These are phyloP conservation scores for Cotesia chilonis DNA, from an alignment of 1,140 invertebrate species.

Conservation along the genomic window DNA sequence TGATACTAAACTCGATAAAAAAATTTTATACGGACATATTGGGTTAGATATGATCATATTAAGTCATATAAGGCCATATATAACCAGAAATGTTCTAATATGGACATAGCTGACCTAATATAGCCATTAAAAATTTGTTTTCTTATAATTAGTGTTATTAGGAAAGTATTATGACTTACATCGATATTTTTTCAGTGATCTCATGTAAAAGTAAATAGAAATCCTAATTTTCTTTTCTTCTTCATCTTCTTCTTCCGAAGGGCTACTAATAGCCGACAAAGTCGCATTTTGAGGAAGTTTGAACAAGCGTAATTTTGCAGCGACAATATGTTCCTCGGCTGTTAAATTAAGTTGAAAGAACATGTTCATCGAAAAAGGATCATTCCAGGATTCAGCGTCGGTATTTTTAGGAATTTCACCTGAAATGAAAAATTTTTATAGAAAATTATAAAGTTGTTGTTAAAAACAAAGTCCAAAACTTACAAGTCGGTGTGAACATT, in stretches of 20 bases:
- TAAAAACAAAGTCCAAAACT: conserved; percentile 41
- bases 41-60: too few relatives aligned
- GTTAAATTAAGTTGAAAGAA: conserved; percentile 67
- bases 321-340: conserved; percentile 63
- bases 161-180: conserved; percentile 53
- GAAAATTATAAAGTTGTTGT: too few relatives aligned
- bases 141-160: too few relatives aligned
- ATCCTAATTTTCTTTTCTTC: conserved; percentile 71
- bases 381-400: conserved; percentile 67
- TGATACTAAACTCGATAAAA: too few relatives aligned
- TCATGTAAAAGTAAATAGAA: conserved; percentile 71
- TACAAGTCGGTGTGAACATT: conserved; percentile 61
- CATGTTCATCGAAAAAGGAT: conserved; percentile 68
- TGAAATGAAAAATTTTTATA: conserved; percentile 43
- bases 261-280: conserved; percentile 39
- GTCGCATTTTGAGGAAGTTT: conserved; percentile 63
- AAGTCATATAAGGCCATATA: too few relatives aligned
- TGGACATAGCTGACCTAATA: too few relatives aligned
- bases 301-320: conserved; percentile 68
- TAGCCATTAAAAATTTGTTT: too few relatives aligned
- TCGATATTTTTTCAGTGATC: conserved; percentile 68
- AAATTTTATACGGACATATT: too few relatives aligned
- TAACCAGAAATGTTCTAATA: too few relatives aligned
- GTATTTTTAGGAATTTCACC: conserved; percentile 68
- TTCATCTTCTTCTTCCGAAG: conserved; percentile 50